These are phyloP conservation scores for Pyrrhia umbra DNA, from an alignment of 2,888 invertebrate genomes.

Conservation along the genomic window DNA sequence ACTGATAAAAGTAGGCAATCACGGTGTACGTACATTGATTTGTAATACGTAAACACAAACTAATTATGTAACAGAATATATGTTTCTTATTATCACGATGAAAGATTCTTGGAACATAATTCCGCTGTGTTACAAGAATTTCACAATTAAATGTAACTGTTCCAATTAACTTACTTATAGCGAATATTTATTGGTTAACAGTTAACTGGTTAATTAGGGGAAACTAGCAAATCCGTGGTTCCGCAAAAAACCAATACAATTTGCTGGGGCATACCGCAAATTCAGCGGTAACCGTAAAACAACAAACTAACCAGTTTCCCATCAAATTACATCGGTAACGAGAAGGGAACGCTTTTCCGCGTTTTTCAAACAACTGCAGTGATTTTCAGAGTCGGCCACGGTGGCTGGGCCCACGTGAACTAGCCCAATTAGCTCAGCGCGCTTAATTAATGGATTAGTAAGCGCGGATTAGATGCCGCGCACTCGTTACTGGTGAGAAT, in stretches of 20 bases:
- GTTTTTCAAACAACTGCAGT: slow-evolving; percentile 61
- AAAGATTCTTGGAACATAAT: slow-evolving; percentile 19
- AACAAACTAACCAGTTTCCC: slow-evolving; percentile 63
- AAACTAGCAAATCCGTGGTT: slow-evolving; percentile 34
- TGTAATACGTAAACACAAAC: slow-evolving; percentile 37
- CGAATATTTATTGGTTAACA: slow-evolving; percentile 44
- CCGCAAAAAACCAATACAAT: slow-evolving; percentile 55
- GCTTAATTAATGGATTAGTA: slow-evolving; percentile 76
- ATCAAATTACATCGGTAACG: slow-evolving; percentile 68
- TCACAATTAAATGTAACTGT: slow-evolving; percentile 30
- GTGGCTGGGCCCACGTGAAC: slow-evolving; percentile 74
- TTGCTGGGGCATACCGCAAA: slow-evolving; percentile 57
- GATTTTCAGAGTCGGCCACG: slow-evolving; percentile 64
- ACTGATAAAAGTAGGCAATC: slow-evolving; percentile 52
- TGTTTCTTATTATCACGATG: slow-evolving; percentile 15
- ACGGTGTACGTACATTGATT: slow-evolving; percentile 31
- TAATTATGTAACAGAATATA: slow-evolving; percentile 35
- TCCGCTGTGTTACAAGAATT: slow-evolving; percentile 35
- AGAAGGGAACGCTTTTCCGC: slow-evolving; percentile 68
- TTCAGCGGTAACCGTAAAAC: slow-evolving; percentile 59
- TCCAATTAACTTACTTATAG: slow-evolving; percentile 34
- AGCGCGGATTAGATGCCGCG: slow-evolving; percentile 51
- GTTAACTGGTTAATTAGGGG: slow-evolving; percentile 51
- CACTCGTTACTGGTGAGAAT: slow-evolving; percentile 53
- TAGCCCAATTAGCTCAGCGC: slow-evolving; percentile 74